Evolutionary conservation across 2,797 vertebrate genomes (phyloP).

Genomic region (Anisognathus igniventris): DNA sequence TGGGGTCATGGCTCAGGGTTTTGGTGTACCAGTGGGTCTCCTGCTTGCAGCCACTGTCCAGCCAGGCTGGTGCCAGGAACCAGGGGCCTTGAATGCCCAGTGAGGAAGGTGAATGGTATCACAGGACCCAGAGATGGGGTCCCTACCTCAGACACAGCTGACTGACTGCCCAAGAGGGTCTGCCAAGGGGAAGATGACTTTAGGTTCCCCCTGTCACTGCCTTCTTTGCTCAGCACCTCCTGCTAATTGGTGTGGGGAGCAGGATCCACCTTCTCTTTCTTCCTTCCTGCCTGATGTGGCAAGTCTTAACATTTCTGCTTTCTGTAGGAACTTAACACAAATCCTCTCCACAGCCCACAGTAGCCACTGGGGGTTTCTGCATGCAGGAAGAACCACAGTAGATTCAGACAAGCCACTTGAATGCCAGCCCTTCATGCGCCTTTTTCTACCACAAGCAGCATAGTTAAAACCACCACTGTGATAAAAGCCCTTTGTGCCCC

Average conservation of each 20-base stretch:
- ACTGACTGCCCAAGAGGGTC: not conserved
- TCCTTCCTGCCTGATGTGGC: not conserved
- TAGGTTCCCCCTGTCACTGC: not conserved
- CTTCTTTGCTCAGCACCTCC: not conserved
- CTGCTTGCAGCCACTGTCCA: not conserved
- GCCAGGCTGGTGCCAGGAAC: not conserved
- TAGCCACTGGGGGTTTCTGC: not conserved
- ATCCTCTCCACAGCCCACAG: not conserved
- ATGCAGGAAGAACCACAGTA: not conserved
- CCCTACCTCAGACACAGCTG: not conserved
- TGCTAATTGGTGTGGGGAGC: not conserved
- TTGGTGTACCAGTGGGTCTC: not conserved
- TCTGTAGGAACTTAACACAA: not conserved
- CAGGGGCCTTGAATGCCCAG: not conserved
- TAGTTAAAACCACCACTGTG: not conserved
- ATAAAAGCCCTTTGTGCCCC: not conserved
- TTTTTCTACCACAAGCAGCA: not conserved
- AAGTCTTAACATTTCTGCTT: not conserved
- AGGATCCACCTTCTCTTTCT: not conserved
- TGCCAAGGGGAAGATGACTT: not conserved
- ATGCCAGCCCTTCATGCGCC: fast-evolving
- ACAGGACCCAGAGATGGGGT: not conserved
- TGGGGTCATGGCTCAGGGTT: not conserved
- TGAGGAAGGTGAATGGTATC: fast-evolving
- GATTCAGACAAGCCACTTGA: not conserved